Conservation (phyloP, 2,888 invertebrate genomes). For the Cryptocephalus moraei region DNA sequence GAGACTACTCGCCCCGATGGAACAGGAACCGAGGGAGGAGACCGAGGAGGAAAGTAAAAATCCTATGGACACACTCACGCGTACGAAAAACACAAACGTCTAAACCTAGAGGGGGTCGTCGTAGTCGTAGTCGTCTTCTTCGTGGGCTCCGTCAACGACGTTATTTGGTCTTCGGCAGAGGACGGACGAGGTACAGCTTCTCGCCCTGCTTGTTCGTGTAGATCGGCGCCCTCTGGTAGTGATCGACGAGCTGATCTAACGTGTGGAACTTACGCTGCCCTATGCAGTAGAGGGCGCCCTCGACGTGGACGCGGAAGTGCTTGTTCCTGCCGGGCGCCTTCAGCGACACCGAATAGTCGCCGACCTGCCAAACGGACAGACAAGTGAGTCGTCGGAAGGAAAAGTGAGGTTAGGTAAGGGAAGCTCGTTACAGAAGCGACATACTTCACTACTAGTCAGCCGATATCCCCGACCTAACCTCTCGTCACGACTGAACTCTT, state of each 20-base stretch:
- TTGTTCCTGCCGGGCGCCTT: slow-evolving; percentile 98
- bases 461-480: too few relatives aligned
- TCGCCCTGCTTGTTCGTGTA: slow-evolving; percentile 97
- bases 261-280: slow-evolving; percentile 96
- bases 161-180: slow-evolving; percentile 61
- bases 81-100: too few relatives aligned
- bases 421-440: too few relatives aligned
- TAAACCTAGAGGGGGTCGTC: too few relatives aligned
- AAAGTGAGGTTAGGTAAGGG: too few relatives aligned
- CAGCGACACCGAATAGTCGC: slow-evolving; percentile 95
- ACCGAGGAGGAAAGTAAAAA: too few relatives aligned
- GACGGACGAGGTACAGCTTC: slow-evolving; percentile 91
- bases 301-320: slow-evolving; percentile 97
- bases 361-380: slow-evolving; percentile 65
- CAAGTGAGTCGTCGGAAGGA: too few relatives aligned
- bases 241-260: slow-evolving; percentile 92
- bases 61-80: too few relatives aligned
- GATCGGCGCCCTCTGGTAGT: slow-evolving; percentile 98
- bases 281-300: slow-evolving; percentile 87
- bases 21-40: too few relatives aligned
- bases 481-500: slow-evolving; percentile 44
- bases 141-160: neutral
- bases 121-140: too few relatives aligned
- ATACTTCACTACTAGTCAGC: too few relatives aligned
- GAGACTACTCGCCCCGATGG: too few relatives aligned